A percentile compares a stretch with the other conserved stretches of the same genome.
These are phyloP conservation scores for Andricus curvator DNA, from an alignment of 2,888 invertebrate species.

Conservation along the genomic window DNA sequence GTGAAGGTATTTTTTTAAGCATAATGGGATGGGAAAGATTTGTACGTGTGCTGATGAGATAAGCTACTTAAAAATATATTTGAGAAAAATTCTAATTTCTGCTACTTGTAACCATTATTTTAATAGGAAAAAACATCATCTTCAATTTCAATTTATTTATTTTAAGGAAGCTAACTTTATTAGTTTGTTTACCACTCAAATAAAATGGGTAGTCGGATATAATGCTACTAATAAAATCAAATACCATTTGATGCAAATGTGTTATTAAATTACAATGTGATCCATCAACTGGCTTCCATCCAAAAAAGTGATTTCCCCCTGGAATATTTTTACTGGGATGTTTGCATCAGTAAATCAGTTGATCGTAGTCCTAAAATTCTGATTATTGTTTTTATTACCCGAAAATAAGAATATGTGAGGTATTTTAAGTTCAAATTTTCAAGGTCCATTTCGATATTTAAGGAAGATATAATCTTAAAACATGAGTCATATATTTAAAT, in stretches of 20 bases:
- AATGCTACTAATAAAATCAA: too few relatives aligned
- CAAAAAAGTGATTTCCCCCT: neutral
- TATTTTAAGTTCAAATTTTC: neutral
- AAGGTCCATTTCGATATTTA: too few relatives aligned
- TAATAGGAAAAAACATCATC: too few relatives aligned
- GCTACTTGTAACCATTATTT: too few relatives aligned
- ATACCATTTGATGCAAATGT: neutral
- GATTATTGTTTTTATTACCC: neutral
- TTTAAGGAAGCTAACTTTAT: too few relatives aligned
- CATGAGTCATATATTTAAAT: too few relatives aligned
- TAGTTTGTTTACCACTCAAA: too few relatives aligned
- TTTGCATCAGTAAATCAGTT: neutral
- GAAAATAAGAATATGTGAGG: neutral
- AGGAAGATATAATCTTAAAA: too few relatives aligned
- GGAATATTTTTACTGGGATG: neutral
- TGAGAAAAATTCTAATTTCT: neutral
- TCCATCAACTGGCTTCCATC: neutral
- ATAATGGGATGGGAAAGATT: constrained; percentile 5
- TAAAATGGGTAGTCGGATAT: too few relatives aligned
- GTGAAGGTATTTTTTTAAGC: constrained; percentile 7
- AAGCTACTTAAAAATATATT: neutral
- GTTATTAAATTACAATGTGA: neutral
- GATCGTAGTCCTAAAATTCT: neutral
- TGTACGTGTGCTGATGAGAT: neutral
- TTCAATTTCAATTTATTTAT: too few relatives aligned